Evolutionary conservation across 2,797 vertebrate species (phyloP).

Genomic region (Scleropages formosus): DNA sequence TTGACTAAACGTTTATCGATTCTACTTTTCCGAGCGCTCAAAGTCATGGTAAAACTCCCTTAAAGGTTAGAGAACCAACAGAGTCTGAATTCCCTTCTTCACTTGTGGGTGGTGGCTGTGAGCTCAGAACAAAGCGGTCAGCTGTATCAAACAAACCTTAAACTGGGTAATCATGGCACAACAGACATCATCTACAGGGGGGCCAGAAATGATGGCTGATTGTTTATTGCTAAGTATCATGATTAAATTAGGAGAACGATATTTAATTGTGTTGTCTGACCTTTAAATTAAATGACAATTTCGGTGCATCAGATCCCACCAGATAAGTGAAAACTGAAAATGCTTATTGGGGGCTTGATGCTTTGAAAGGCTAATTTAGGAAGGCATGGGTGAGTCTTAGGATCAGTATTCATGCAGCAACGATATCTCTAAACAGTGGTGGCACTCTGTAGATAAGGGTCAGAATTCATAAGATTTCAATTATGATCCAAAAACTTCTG

Average conservation of each 20-base stretch:
- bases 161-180: background rate
- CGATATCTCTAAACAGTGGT: constrained; percentile 24
- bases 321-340: constrained; percentile 20
- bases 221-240: background rate
- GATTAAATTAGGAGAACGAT: constrained; percentile 15
- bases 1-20: constrained; percentile 18
- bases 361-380: constrained; percentile 17
- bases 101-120: background rate
- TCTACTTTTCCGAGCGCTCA: constrained; percentile 12
- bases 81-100: background rate
- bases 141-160: background rate
- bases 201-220: constrained; percentile 14
- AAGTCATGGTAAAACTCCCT: constrained; percentile 29
- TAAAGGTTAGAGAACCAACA: background rate
- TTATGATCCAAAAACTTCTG: constrained; percentile 29
- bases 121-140: constrained; percentile 7
- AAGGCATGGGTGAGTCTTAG: constrained; percentile 3
- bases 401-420: constrained; percentile 34
- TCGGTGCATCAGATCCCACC: constrained; percentile 6
- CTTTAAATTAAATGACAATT: constrained; percentile 19
- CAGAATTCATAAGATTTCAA: constrained; percentile 39
- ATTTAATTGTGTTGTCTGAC: background rate
- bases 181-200: constrained; percentile 2
- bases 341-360: background rate
- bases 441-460: constrained; percentile 32